phyloP scores from a whole-genome alignment of 2,797 vertebrate species.

The Oophaga sylvatica region DNA sequence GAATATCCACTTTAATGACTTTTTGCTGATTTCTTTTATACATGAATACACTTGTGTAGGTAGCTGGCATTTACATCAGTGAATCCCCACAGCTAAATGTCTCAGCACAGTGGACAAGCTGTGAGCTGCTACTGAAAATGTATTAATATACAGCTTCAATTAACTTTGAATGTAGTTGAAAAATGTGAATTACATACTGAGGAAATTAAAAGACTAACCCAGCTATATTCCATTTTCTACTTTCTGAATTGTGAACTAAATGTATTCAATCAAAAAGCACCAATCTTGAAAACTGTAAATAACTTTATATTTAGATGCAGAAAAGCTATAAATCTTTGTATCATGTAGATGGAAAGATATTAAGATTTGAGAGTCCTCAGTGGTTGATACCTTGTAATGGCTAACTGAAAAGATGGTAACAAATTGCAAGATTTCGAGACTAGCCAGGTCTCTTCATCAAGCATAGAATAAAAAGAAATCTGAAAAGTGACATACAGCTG shows the following conservation, averaged over 20 bases:
- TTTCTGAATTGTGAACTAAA: constrained; percentile 33
- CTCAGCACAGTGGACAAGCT: constrained; percentile 30
- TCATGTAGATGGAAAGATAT: too few relatives aligned
- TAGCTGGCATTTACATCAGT: constrained; percentile 36
- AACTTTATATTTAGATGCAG: not conserved
- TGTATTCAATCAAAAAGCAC: constrained; percentile 32
- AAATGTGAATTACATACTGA: constrained; percentile 53
- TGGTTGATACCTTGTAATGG: too few relatives aligned
- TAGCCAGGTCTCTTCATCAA: too few relatives aligned
- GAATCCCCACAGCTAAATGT: constrained; percentile 45
- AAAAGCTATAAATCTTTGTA: not conserved
- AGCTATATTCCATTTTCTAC: constrained; percentile 31
- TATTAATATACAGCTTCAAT: constrained; percentile 57
- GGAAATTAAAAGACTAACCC: constrained; percentile 43
- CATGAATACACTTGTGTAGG: constrained; percentile 49
- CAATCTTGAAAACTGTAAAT: constrained; percentile 21
- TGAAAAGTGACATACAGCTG: too few relatives aligned
- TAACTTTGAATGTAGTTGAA: constrained; percentile 49
- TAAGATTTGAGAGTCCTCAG: too few relatives aligned
- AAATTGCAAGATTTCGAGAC: too few relatives aligned
- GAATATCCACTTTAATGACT: constrained; percentile 30
- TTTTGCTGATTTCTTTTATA: constrained; percentile 41
- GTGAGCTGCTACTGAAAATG: constrained; percentile 49
- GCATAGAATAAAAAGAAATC: too few relatives aligned
- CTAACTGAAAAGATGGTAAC: too few relatives aligned